Conservation (phyloP, 2,113 vertebrate genomes). For the Oryzias curvinotus region DNA sequence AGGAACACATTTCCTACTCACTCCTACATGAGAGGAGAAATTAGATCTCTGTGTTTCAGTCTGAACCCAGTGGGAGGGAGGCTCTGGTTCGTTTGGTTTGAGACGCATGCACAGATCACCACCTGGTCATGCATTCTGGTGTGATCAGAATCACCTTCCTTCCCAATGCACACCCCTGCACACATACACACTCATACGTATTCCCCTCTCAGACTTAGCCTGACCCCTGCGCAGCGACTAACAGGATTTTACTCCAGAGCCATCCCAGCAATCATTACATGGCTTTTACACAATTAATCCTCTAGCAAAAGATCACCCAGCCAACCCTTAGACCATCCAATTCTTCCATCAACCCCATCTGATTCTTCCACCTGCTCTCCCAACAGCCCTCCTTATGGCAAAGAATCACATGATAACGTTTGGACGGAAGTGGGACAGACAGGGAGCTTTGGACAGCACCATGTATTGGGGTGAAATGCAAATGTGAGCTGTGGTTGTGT, state of each 20-base stretch:
- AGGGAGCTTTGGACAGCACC: slow-evolving; percentile 4
- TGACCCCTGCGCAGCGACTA: slow-evolving; percentile 60
- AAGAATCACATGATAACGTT: slow-evolving; percentile 59
- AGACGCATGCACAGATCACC: slow-evolving; percentile 45
- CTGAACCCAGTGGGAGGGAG: slow-evolving; percentile 30
- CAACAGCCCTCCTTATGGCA: slow-evolving; percentile 17
- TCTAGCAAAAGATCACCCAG: slow-evolving; percentile 56
- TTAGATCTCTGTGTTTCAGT: slow-evolving; percentile 20
- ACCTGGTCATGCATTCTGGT: slow-evolving; percentile 43
- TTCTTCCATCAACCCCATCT: slow-evolving; percentile 64
- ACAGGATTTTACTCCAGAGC: slow-evolving; percentile 72
- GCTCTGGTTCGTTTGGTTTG: slow-evolving; percentile 16
- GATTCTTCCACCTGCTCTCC: slow-evolving; percentile 61
- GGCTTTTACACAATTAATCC: slow-evolving; percentile 79
- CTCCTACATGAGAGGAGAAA: slow-evolving; percentile 14
- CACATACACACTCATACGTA: not conserved
- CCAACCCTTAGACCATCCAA: slow-evolving; percentile 70
- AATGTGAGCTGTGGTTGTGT: slow-evolving; percentile 18
- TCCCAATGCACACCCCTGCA: slow-evolving; percentile 6
- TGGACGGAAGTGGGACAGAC: slow-evolving; percentile 11
- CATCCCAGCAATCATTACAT: slow-evolving; percentile 75
- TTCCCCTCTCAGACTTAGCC: slow-evolving; percentile 28
- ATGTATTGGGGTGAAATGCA: slow-evolving; percentile 13
- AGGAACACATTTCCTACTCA: slow-evolving; percentile 16
- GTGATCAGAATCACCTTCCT: slow-evolving; percentile 55